Evolutionary conservation across 2,888 invertebrate genomes (phyloP), one percentile per base, ranked within the genome.

Genomic region (Priocnemis perturbator): DNA sequence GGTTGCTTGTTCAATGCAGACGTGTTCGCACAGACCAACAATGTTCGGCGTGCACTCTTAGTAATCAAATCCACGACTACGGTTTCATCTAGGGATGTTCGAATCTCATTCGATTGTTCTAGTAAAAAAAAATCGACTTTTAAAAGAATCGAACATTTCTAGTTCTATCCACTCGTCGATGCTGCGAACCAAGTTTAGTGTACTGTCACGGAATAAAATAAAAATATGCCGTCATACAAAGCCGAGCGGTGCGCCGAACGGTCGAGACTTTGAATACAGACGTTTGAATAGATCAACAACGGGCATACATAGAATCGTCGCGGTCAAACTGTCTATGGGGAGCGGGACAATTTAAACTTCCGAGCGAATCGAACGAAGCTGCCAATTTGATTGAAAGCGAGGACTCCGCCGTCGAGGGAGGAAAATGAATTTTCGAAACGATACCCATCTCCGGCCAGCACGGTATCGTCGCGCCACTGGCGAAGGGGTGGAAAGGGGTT

Each of bases 321-420:
- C 20, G 68, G 71, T 71, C 66, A 59, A 19, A n/a, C 64, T 78
- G 73, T 78, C 78, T 69, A 78, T 78, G 78, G 37, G 74, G 70
- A 74, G 64, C 70, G 76, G 71, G 78, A 78, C 78, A 69, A 73
- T 78, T 69, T 68, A 67, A 72, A 62, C 55, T 53, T 63, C 60
- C 55, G 55, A 70, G 66, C 56, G 68, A 69, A 78, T 73, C 77
- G 77, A 70, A 60, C 59, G 55, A 63, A 62, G 30, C 70, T 21
- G 65, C 53, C 64, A 62, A 56, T 68, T 72, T 60, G 78, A 76
- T 78, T 70, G 76, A 55, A 52, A 66, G 63, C 23, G 60, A 53
- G 59, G 26, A 66, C 63, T 61, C 62, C 65, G 60, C 62, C 37
- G 64, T 50, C 37, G 62, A 60, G 57, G 62, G 21, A 23, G 26